These are phyloP conservation scores for Mesopsocus fuscifrons DNA, from an alignment of 2,888 invertebrate species.

Conservation along the genomic window DNA sequence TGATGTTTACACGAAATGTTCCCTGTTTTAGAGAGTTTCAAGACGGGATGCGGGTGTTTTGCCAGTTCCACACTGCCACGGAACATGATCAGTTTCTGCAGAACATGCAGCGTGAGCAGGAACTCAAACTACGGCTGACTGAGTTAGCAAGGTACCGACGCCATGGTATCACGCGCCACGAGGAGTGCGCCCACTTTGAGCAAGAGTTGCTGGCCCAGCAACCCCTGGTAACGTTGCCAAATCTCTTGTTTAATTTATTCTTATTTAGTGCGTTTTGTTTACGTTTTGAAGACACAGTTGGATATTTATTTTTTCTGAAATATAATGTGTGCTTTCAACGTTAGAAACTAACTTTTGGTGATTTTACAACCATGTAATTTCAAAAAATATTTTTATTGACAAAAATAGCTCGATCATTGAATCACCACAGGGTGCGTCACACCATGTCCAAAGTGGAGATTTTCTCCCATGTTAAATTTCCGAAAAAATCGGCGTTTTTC, in stretches of 20 bases:
- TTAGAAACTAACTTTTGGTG: not conserved
- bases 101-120: conserved; percentile 65
- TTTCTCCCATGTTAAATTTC: too few species aligned
- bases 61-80: conserved; percentile 71
- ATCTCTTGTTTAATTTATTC: too few species aligned
- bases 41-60: conserved; percentile 66
- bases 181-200: conserved; percentile 77
- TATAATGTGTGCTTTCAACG: too few species aligned
- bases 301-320: too few species aligned
- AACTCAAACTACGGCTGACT: conserved; percentile 59
- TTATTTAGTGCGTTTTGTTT: too few species aligned
- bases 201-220: conserved; percentile 25
- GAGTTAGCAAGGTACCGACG: conserved; percentile 70
- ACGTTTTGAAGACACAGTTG: too few species aligned
- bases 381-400: not conserved
- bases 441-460: too few species aligned
- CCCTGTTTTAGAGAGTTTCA: conserved; percentile 63
- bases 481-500: too few species aligned
- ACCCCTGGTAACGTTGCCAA: too few species aligned
- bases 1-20: conserved; percentile 14
- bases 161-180: conserved; percentile 63
- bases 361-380: not conserved
- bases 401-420: too few species aligned
- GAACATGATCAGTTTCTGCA: conserved; percentile 66
- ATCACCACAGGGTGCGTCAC: too few species aligned